Percentiles rank a stretch among this genome's conserved stretches.
These are phyloP conservation scores for Napeogenes sylphis DNA, from an alignment of 2,888 invertebrate species.

Conservation along the genomic window DNA sequence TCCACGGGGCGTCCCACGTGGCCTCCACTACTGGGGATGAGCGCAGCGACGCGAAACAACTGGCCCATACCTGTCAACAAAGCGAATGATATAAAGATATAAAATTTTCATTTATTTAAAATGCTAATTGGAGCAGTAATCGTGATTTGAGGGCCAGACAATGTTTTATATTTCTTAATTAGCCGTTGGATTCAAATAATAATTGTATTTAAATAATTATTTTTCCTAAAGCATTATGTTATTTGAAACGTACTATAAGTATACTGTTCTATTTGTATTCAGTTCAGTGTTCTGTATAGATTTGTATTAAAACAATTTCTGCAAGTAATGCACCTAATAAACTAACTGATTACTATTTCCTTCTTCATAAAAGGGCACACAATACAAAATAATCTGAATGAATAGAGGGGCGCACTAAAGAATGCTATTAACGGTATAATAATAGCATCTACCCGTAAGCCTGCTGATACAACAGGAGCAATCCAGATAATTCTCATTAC, in stretches of 20 bases:
- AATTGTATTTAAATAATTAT: too few species aligned
- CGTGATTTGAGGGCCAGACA: too few species aligned
- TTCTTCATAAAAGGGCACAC: conserved; percentile 60
- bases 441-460: conserved; percentile 52
- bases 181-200: background rate
- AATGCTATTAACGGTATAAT: conserved; percentile 67
- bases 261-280: background rate
- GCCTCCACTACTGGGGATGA: conserved; percentile 49
- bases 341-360: conserved; percentile 72
- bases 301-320: conserved; percentile 45
- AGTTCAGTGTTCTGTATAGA: conserved; percentile 7
- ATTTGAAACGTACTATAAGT: too few species aligned
- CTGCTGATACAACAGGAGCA: conserved; percentile 73
- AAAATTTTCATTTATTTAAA: conserved; percentile 18
- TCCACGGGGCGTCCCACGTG: conserved; percentile 71
- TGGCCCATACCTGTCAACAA: conserved; percentile 42
- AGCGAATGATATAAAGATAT: background rate
- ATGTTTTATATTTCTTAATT: too few species aligned
- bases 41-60: conserved; percentile 57
- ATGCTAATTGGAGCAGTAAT: background rate
- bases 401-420: conserved; percentile 63
- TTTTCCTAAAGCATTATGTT: too few species aligned
- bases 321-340: conserved; percentile 72
- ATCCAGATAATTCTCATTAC: conserved; percentile 76
- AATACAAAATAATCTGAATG: conserved; percentile 68